Evolutionary conservation across 2,888 invertebrate genomes (phyloP), one percentile per base, ranked within the genome.

Genomic region (Beris chalybata): DNA sequence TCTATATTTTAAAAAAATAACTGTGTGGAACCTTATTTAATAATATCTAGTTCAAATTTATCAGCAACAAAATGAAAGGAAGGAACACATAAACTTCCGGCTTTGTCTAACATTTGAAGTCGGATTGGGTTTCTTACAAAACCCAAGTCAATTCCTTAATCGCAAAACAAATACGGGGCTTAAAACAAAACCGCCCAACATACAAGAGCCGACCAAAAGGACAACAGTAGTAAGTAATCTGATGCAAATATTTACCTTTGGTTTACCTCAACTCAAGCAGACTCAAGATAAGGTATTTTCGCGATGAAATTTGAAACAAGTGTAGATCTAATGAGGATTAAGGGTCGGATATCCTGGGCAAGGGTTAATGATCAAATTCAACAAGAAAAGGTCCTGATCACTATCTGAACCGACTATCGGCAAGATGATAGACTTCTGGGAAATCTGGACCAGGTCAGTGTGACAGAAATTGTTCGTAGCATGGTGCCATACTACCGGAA

Each of bases 401-500:
- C 38, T 6, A 15, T 48, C 48, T 11, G 6, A 15, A 48, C 22
- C 22, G 12, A 48, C 15, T 48, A 15, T 5, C 48, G 15, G 15
- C 6, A 48, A 48, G 15, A 48, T 15, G 15, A 15, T n/a, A 48
- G 38, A 38, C 9, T 15, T n/a, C 48, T 48, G 4, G 15, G n/a
- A 48, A 48, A 48, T 9, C n/a, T 48, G n/a, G 13, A n/a, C n/a
- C 6, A 5, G 11, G 12, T 5, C 15, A 15, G 2, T 22, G 22
- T 9, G 29, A 53, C 4, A 6, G 6, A 12, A 29, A 29, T 12
- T 15, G 13, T 31, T 30, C 65, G 29, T 31, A 38, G 48, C 65
- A 48, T 65, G 65, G 45, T 56, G 65, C 54, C 64, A 11, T n/a
- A 55, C 65, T 65, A 65, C 65, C 65, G 65, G 65, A 65, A 65